Percentiles rank a stretch among this genome's conserved stretches.
Evolutionary conservation across 2,797 vertebrate genomes (phyloP).

Genomic region (Ctenopoma kingsleyae): DNA sequence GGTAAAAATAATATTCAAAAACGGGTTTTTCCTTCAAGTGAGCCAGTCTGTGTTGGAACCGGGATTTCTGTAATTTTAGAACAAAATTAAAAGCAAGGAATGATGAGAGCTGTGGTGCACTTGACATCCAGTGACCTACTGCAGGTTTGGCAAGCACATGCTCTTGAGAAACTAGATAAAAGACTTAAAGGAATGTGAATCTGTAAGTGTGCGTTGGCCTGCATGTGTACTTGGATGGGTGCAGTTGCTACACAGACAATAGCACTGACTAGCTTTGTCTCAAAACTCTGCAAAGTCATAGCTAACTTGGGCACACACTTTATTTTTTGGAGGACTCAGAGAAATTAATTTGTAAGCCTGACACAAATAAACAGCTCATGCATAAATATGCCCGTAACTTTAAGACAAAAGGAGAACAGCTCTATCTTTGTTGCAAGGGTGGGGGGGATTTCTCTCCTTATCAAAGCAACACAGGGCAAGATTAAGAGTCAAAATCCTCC

Average conservation of each 20-base stretch:
- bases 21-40: background rate
- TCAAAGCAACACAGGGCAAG: constrained; percentile 84
- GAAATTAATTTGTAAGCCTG: constrained; percentile 78
- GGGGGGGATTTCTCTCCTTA: constrained; percentile 80
- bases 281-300: constrained; percentile 78
- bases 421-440: constrained; percentile 74
- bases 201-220: constrained; percentile 33
- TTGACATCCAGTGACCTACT: constrained; percentile 55
- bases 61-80: constrained; percentile 39
- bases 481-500: constrained; percentile 85
- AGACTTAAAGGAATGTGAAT: constrained; percentile 48
- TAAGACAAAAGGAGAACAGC: constrained; percentile 80
- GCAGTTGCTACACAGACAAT: constrained; percentile 49
- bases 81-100: constrained; percentile 16
- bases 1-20: background rate
- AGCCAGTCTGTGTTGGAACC: constrained; percentile 11
- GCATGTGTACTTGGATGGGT: constrained; percentile 13
- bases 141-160: constrained; percentile 32
- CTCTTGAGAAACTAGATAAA: constrained; percentile 54
- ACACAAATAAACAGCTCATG: constrained; percentile 81
- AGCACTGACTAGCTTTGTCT: constrained; percentile 49
- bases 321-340: constrained; percentile 60
- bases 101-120: constrained; percentile 2
- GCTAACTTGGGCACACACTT: constrained; percentile 65
- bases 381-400: constrained; percentile 81